These are phyloP conservation scores for Mesorhabditis sp. DNA, from an alignment of 2,888 invertebrate species.

Conservation along the genomic window DNA sequence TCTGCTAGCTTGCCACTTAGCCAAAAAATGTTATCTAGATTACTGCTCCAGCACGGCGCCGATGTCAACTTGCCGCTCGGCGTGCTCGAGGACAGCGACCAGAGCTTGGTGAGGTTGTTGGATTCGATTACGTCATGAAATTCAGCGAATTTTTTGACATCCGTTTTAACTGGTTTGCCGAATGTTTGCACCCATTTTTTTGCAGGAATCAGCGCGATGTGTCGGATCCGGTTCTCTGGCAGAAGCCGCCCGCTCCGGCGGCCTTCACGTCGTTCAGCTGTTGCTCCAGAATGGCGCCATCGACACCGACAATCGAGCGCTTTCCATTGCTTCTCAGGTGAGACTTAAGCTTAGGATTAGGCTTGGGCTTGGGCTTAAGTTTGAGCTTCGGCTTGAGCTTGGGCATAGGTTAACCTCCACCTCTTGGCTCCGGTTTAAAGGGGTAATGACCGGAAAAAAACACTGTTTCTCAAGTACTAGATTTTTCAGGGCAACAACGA, in stretches of 20 bases:
- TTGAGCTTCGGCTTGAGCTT: background rate
- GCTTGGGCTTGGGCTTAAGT: background rate
- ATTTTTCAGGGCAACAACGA: constrained; percentile 28
- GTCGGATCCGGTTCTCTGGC: constrained; percentile 64
- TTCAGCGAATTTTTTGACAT: background rate
- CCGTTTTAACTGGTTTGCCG: background rate
- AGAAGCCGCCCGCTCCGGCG: constrained; percentile 71
- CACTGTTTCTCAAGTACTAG: background rate
- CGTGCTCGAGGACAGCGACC: constrained; percentile 57
- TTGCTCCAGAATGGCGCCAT: constrained; percentile 77
- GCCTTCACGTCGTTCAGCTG: constrained; percentile 72
- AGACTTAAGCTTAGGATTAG: background rate
- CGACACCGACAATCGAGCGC: constrained; percentile 80
- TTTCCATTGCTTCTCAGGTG: constrained; percentile 60
- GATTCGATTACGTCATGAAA: background rate
- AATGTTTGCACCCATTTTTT: background rate
- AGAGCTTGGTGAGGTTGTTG: constrained; percentile 23
- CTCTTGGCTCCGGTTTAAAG: background rate
- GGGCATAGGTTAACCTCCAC: too few species aligned
- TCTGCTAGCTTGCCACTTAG: too few species aligned
- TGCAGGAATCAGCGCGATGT: constrained; percentile 27
- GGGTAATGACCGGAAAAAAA: background rate
- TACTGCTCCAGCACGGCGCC: constrained; percentile 71
- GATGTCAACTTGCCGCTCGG: constrained; percentile 73
- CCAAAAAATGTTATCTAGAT: too few species aligned